Evolutionary conservation across 2,113 vertebrate genomes (phyloP), one percentile per base, ranked within the genome.

Genomic region (Calyptomena viridis): DNA sequence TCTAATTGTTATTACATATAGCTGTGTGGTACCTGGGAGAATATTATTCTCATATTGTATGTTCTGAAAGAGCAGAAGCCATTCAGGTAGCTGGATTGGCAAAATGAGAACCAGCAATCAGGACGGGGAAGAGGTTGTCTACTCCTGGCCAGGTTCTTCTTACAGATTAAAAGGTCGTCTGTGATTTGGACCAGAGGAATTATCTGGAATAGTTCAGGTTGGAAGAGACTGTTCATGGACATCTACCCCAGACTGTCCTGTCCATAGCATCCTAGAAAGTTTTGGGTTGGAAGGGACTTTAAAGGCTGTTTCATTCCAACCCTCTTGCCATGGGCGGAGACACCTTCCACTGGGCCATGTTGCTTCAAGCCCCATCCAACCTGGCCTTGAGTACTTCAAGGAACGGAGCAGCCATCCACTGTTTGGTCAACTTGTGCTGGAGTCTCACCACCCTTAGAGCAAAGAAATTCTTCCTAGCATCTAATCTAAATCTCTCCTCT

Each of bases 371-470:
- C 14, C 20, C 0, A 0, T 55, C 62, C 47, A 53, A 0, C 24
- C 16, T 40, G 53, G 20, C 19, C 40, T 49, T 7, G 55, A 12
- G 3, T 30, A 31, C 4, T 46, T 0, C 21, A 40, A 76, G 55
- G 30, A 5, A 62, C 28, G 31, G 31, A 25, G 3, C 31, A 63
- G 21, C 49, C 72, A 33, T 35, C 47, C 8, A 21, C 49, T 0
- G 40, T 69, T 21, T 83, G 63, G 11, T 9, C 2, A 49, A 0
- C 6, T 21, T 42, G 21, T 27, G 9, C 30, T n/a, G 40, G 55
- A 14, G 11, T 8, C 11, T n/a, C 0, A 0, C 3, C 21, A 47
- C 2, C 1, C 3, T 53, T 9, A 31, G 0, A 53, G 20, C 12
- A 28, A 76, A 4, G 3, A 47, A 31, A 40, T 49, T 49, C 40